Conservation (phyloP, 1,140 invertebrate genomes). For the Heterodera schachtii region DNA sequence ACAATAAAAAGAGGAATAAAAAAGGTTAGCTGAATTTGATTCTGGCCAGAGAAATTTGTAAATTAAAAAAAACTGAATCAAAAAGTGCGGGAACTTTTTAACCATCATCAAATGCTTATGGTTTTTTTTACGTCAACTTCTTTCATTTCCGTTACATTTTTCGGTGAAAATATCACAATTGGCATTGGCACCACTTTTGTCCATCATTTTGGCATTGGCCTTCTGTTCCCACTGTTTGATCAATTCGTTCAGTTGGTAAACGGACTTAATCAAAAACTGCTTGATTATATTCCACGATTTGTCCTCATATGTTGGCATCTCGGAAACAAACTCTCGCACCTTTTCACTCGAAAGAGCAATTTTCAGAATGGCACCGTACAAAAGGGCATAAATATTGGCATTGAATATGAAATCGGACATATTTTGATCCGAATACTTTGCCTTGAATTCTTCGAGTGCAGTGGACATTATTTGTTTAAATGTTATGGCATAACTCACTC, state of each 20-base stretch:
- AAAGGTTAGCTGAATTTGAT: too few species aligned
- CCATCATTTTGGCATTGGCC: background rate
- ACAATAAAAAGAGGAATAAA: too few species aligned
- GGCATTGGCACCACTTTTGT: background rate
- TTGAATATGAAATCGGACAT: background rate
- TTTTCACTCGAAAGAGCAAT: too few species aligned
- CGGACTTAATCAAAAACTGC: background rate
- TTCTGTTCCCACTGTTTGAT: background rate
- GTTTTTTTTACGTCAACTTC: too few species aligned
- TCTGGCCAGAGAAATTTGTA: too few species aligned
- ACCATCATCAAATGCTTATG: too few species aligned
- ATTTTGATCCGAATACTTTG: background rate
- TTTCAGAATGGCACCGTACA: background rate
- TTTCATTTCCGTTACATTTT: background rate
- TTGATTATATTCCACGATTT: background rate
- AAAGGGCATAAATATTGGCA: background rate
- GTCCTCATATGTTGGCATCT: background rate
- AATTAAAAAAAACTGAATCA: too few species aligned
- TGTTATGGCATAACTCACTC: background rate
- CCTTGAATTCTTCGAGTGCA: background rate
- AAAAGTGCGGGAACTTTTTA: too few species aligned
- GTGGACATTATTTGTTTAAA: background rate
- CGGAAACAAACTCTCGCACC: background rate
- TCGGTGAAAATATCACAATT: background rate
- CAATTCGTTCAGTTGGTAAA: background rate